phyloP scores from a whole-genome alignment of 2,888 invertebrate species.

The Trisateles emortualis region DNA sequence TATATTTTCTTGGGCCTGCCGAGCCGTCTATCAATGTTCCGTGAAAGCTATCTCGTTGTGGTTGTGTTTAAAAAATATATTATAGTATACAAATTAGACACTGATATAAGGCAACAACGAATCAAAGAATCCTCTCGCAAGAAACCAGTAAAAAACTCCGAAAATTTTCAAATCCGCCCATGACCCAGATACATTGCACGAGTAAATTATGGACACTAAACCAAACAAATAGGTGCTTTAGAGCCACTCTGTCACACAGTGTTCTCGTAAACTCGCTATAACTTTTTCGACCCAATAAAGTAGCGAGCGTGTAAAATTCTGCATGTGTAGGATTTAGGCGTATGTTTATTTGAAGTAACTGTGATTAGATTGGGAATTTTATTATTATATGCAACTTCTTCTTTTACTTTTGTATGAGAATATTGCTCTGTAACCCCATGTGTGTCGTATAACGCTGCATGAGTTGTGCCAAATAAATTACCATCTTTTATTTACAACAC shows the following conservation, averaged over 20 bases:
- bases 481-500: neutral
- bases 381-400: constrained; percentile 9
- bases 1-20: too few species aligned
- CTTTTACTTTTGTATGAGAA: neutral
- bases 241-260: constrained; percentile 65
- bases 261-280: constrained; percentile 62
- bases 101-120: neutral
- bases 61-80: neutral
- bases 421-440: neutral
- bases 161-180: constrained; percentile 34
- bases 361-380: constrained; percentile 13
- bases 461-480: constrained; percentile 2
- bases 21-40: too few species aligned
- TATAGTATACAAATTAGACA: too few species aligned
- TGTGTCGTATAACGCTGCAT: neutral
- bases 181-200: constrained; percentile 60
- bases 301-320: constrained; percentile 50
- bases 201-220: constrained; percentile 71
- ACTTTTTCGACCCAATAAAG: constrained; percentile 54
- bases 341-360: constrained; percentile 19
- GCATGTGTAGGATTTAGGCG: constrained; percentile 26
- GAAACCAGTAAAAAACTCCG: constrained; percentile 11
- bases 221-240: constrained; percentile 68
- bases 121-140: constrained; percentile 2
- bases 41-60: too few species aligned